Base-by-base conservation (phyloP, 2,797 vertebrate genomes). In the Acrocephalus scirpaceus region DNA sequence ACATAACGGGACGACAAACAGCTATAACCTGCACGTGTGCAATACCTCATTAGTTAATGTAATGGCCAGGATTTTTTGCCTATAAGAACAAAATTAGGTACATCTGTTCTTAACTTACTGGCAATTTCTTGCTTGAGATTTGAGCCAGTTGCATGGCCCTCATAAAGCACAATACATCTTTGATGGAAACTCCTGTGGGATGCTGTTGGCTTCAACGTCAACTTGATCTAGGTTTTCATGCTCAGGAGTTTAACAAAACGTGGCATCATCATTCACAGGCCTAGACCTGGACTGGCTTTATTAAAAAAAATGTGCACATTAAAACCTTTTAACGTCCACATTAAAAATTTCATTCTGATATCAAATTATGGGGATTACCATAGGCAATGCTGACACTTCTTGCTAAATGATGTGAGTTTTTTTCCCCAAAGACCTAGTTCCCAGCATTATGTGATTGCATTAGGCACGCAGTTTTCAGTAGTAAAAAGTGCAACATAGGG, bases 41-140 rank as follows among this genome's bases (percentile, higher is more conserved):
- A 74, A 65, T 79, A 74, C 47, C 32, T 90, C 74, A 47, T 88
- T 93, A 77, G 69, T 88, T 92, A 93, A 77, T 36, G 27, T 58
- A 95, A 81, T 66, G 40, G 76, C 58, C 47, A 16, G 25, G 62
- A 75, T 45, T 92, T 93, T 83, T 18, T 61, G n/a, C 36, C 58
- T 51, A 56, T 81, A 88, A 96, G 94, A 95, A 76, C 47, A 86
- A 92, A 95, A 95, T 96, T 90, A 94, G 45, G 53, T 81, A 86
- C 96, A 97, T 93, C 90, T 97, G 95, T 95, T 95, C 90, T 94
- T 96, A 95, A 96, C 94, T 96, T 96, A 60, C 70, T 58, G 42
- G 94, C 79, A 93, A 66, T 90, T 93, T 88, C 83, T 92, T 83
- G 47, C 76, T 77, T 69, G 90, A 94, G 95, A 94, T 83, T 93